phyloP scores from a whole-genome alignment of 2,888 invertebrate species.

The Mesodorylaimus sp. region DNA sequence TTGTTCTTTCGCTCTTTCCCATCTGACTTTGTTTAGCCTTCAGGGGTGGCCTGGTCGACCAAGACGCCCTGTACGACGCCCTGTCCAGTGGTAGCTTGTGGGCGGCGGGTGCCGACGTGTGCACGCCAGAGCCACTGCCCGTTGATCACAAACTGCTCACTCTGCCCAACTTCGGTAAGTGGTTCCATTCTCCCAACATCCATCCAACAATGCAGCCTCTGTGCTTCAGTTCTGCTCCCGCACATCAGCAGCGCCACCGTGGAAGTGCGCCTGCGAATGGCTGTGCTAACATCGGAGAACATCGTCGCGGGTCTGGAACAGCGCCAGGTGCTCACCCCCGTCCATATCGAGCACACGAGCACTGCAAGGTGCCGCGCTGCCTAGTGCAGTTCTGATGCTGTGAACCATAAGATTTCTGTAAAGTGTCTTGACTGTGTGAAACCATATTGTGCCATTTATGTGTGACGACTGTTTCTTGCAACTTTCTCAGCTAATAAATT shows the following conservation, averaged over 20 bases:
- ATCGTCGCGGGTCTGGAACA: constrained; percentile 53
- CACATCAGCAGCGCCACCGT: constrained; percentile 70
- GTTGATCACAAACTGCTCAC: constrained; percentile 53
- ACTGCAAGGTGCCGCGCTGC: too few species aligned
- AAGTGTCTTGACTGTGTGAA: too few species aligned
- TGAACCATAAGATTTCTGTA: too few species aligned
- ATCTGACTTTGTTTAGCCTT: constrained; percentile 10
- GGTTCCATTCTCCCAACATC: constrained; percentile 19
- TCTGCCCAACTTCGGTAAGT: constrained; percentile 59
- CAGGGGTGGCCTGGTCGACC: constrained; percentile 43
- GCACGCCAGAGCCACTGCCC: constrained; percentile 71
- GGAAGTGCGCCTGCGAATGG: constrained; percentile 57
- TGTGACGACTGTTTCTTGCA: too few species aligned
- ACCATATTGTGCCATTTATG: too few species aligned
- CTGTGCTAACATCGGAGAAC: constrained; percentile 55
- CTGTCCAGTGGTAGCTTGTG: constrained; percentile 49
- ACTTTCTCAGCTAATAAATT: too few species aligned
- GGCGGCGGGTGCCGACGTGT: constrained; percentile 77
- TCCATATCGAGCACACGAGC: too few species aligned
- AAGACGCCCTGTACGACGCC: constrained; percentile 55
- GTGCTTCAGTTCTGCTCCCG: constrained; percentile 53
- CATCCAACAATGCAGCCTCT: too few species aligned
- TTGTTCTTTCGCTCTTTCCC: constrained; percentile 9
- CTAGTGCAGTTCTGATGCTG: too few species aligned
- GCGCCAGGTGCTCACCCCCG: constrained; percentile 45